These are phyloP conservation scores for Danio tinwini DNA, from an alignment of 2,797 vertebrate genomes.

Conservation along the genomic window DNA sequence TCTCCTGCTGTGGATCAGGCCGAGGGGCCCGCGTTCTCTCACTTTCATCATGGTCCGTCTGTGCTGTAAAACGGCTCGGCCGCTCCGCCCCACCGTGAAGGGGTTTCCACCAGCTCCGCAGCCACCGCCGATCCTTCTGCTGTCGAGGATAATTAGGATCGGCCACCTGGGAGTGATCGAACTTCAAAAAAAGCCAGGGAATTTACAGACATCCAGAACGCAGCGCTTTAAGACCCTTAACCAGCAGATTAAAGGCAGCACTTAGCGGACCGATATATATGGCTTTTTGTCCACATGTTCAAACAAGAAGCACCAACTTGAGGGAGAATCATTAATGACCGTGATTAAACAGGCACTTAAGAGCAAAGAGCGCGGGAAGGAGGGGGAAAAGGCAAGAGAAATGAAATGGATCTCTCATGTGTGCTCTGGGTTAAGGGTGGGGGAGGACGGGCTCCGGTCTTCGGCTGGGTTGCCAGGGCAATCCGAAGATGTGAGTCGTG, in stretches of 20 bases:
- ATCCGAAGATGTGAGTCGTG: conserved; percentile 75
- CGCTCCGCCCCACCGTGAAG: conserved; percentile 40
- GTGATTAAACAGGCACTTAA: conserved; percentile 61
- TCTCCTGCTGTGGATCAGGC: conserved; percentile 32
- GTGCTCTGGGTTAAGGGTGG: conserved; percentile 55
- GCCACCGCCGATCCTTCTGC: conserved; percentile 52
- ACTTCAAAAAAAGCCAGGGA: conserved; percentile 63
- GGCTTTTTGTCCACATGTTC: conserved; percentile 51
- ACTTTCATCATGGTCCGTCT: conserved; percentile 59
- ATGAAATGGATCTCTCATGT: conserved; percentile 42
- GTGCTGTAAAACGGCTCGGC: conserved; percentile 53
- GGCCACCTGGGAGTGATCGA: conserved; percentile 61
- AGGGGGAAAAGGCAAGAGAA: conserved; percentile 2
- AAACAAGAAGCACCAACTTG: conserved; percentile 54
- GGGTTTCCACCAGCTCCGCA: conserved; percentile 38
- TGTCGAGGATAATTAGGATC: conserved; percentile 67
- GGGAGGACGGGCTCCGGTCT: conserved; percentile 65
- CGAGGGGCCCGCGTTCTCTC: conserved; percentile 19
- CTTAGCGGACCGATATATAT: conserved; percentile 55
- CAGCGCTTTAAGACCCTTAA: conserved; percentile 54
- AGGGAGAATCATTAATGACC: conserved; percentile 58
- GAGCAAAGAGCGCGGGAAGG: conserved; percentile 32
- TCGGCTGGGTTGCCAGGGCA: conserved; percentile 74
- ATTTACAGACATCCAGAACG: conserved; percentile 56
- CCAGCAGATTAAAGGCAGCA: conserved; percentile 63